Base-by-base conservation (phyloP, 1,140 invertebrate species). In the Agraylea sexmaculata region DNA sequence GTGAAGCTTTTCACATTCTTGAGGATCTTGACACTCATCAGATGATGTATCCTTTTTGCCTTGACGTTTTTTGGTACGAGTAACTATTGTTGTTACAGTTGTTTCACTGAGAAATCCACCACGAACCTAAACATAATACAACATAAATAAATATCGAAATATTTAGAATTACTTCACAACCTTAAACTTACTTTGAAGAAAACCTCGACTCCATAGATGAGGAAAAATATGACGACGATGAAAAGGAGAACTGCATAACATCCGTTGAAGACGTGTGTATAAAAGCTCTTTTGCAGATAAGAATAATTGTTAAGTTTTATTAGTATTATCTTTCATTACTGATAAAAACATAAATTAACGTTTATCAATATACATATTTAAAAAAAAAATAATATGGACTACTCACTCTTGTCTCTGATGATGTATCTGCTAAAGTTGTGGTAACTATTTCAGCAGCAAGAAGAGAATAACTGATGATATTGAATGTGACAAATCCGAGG, bases 151-250 rank as follows among this genome's bases (percentile, higher is more conserved):
- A 32, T 32, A 7, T 32, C 13, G n/a, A 11, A 32, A 11, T 10
- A 13, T 32, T 15, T 7, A 40, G 1, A 39, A 43, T 37, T 35
- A 15, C 31, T 37, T 40, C 35, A 28, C 6, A 40, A 38, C 27
- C 19, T 4, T 38, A 29, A 23, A 51, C 55, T 68, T 60, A 93
- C 83, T 75, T 93, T 93, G 56, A 94, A 91, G 59, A 83, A 94
- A 2, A 94, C 88, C 69, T 93, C 87, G 7, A 93, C 83, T 17
- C 90, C 90, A 62, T 94, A 95, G 38, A 93, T 89, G 21, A 95
- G 73, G 62, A 93, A 94, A 64, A 93, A 91, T 5, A 92, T 70
- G 17, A 94, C 87, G 18, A 90, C 86, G 36, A 93, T 83, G 52
- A 93, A 82, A 27, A 94, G 71, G 10, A 94, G 68, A 8, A 87